These are phyloP conservation scores for Ectropis crepuscularia DNA, from an alignment of 2,888 invertebrate genomes.

Conservation along the genomic window DNA sequence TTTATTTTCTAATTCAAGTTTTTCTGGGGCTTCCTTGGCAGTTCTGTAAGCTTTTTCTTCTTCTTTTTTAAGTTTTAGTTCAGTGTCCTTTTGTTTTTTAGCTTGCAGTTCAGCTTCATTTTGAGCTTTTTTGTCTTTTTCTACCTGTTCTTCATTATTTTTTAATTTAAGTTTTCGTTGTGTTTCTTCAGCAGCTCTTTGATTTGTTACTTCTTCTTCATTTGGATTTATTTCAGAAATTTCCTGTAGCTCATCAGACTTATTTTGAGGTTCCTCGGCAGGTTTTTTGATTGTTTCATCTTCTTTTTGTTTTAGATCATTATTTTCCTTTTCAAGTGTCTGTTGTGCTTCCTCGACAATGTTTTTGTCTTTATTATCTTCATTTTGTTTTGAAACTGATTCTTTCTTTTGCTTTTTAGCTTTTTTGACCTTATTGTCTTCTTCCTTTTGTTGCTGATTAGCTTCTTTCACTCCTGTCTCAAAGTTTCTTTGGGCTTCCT, in stretches of 20 bases:
- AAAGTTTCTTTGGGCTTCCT: not conserved
- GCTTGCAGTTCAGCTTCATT: conserved; percentile 14
- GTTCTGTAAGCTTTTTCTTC: conserved; percentile 6
- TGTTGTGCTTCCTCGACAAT: not conserved
- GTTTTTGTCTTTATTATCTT: not conserved
- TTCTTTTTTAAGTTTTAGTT: conserved; percentile 31
- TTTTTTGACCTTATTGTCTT: conserved; percentile 23
- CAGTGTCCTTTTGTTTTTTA: conserved; percentile 24
- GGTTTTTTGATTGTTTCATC: conserved; percentile 15
- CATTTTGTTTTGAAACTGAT: conserved; percentile 5
- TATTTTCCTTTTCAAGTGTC: conserved; percentile 2
- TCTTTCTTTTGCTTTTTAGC: conserved; percentile 24
- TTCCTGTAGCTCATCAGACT: conserved; percentile 6
- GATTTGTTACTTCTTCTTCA: conserved; percentile 3
- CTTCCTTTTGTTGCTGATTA: not conserved
- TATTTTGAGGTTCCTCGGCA: conserved; percentile 16
- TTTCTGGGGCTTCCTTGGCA: conserved; percentile 19
- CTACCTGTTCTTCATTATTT: conserved; percentile 20
- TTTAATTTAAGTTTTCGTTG: conserved; percentile 21
- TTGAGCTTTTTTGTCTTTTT: conserved; percentile 6
- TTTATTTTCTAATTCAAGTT: conserved; percentile 9
- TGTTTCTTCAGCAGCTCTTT: conserved; percentile 6
- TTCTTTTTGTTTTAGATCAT: conserved; percentile 13
- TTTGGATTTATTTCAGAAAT: conserved; percentile 5
- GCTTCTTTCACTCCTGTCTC: not conserved